phyloP scores from a whole-genome alignment of 2,797 vertebrate genomes.

The Bovichtus variegatus region DNA sequence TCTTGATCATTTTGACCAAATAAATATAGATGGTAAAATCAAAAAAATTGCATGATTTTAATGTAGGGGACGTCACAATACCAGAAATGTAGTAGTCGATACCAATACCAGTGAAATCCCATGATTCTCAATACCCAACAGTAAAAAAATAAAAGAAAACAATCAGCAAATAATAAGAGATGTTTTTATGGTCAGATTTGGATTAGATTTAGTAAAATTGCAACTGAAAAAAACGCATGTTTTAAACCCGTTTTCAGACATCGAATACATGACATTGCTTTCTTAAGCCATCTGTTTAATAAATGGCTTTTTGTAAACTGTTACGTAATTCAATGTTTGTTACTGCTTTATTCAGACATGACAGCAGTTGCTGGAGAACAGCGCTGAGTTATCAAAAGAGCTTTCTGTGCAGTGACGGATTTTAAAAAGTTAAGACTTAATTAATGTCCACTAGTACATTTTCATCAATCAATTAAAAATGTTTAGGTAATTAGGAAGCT shows the following conservation, averaged over 20 bases:
- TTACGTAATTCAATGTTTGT: neutral
- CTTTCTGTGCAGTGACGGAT: neutral
- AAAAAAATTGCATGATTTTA: too few species aligned
- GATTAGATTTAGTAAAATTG: neutral
- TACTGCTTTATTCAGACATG: neutral
- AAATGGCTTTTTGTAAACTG: neutral
- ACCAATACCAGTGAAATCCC: too few species aligned
- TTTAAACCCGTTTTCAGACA: neutral
- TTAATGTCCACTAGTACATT: neutral
- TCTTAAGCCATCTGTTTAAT: neutral
- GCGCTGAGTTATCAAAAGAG: neutral
- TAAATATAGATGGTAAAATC: too few species aligned
- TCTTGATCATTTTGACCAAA: too few species aligned
- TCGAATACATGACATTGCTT: neutral
- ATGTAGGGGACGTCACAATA: too few species aligned
- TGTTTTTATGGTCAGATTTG: neutral
- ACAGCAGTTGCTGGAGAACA: slow-evolving; percentile 1
- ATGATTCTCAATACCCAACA: too few species aligned
- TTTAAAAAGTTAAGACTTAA: neutral
- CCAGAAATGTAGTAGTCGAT: too few species aligned
- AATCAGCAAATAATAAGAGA: neutral
- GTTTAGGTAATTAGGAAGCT: neutral
- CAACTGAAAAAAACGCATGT: neutral
- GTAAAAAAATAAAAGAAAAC: too few species aligned
- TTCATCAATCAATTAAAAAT: too few species aligned